Conservation (phyloP, 1,140 invertebrate species). For the Drosophila serrata region DNA sequence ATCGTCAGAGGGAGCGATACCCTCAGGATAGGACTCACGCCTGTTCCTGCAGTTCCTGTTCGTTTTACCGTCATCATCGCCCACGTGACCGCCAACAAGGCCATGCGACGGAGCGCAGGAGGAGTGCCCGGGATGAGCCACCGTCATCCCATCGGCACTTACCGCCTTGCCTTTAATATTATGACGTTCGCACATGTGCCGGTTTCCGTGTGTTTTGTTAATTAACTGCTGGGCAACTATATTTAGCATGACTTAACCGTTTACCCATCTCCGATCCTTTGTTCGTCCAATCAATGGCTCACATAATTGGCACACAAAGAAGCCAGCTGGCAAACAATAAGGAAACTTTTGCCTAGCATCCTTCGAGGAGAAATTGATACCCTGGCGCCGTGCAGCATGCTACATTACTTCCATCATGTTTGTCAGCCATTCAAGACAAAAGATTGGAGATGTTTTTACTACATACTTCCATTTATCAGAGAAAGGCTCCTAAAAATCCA, state of each 20-base stretch:
- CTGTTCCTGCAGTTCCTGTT: conserved; percentile 3
- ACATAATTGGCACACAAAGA: conserved; percentile 47
- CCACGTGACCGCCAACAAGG: neutral
- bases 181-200: conserved; percentile 2
- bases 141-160: neutral
- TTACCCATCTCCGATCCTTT: conserved; percentile 24
- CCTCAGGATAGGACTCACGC: too few relatives aligned
- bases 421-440: too few relatives aligned
- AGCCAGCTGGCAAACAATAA: conserved; percentile 33
- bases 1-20: neutral
- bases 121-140: neutral
- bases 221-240: conserved; percentile 42
- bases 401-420: neutral
- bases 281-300: conserved; percentile 47
- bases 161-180: conserved; percentile 2
- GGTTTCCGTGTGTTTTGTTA: conserved; percentile 19
- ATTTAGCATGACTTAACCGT: conserved; percentile 33
- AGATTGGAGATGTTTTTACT: neutral
- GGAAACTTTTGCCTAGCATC: conserved; percentile 17
- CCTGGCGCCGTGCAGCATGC: neutral
- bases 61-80: conserved; percentile 1
- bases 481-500: neutral
- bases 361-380: conserved; percentile 17
- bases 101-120: neutral
- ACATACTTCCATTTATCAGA: neutral